Base-by-base conservation (phyloP, 1,140 invertebrate species). In the Pseudoatta argentina region DNA sequence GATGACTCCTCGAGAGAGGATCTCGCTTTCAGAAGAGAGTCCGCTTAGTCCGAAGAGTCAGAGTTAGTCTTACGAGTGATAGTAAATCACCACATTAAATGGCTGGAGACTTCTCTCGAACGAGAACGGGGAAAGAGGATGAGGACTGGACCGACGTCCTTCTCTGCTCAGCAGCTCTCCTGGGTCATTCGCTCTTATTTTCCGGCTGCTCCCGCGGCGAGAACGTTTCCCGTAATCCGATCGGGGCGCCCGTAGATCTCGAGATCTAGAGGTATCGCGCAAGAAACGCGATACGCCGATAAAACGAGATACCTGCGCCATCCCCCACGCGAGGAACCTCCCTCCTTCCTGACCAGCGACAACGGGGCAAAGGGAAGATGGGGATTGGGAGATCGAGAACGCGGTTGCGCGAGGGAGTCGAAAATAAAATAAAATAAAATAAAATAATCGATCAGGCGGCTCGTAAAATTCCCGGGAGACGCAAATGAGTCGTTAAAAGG, bases 401-500 rank as follows among this genome's bases (percentile, higher is more conserved):
- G 61, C 59, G 57, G 34, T n/a, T 39, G 64, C 73, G 76, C 64
- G 66, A 39, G 48, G 55, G 81, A 77, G 53, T 73, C 48, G 24
- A 64, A 83, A 83, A 91, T 91, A 91, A 92, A 92, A 85, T 92
- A 87, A 92, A 92, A 92, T 91, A 87, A 92, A 92, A 92, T 91
- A 87, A 92, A 91, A 92, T 91, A 91, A 92, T 92, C 91, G 92
- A 92, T 92, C 92, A 91, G 89, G 18, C 81, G 59, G 76, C 66
- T 89, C 89, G 89, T 92, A 92, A 92, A 92, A 76, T 88, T 91
- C 30, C 72, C 16, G 14, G 34, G 44, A 51, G 92, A 92, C 92
- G 89, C 90, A 92, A 92, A 92, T 92, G 92, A 92, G 91, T 92
- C 92, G 91, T 92, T 92, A 92, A 92, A 91, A 91, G 91, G 81